A percentile compares a stretch with the other conserved stretches of the same genome.
phyloP scores from a whole-genome alignment of 2,797 vertebrate species.

The Loris lydekkerianus region DNA sequence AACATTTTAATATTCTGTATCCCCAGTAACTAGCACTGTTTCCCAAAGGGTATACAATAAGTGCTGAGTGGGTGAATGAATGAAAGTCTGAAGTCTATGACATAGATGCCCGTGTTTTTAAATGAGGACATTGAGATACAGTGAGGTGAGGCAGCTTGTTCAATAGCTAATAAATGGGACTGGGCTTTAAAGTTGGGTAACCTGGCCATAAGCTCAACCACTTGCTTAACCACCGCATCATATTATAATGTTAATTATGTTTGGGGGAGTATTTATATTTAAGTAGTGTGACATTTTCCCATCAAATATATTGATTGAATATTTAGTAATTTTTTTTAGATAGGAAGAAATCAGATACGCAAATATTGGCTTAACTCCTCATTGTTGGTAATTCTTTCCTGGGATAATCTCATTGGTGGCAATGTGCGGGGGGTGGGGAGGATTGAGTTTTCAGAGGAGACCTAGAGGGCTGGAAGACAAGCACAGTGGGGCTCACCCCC shows the following conservation, averaged over 20 bases:
- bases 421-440: too few relatives aligned
- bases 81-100: neutral
- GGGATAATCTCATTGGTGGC: neutral
- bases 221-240: neutral
- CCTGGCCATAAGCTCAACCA: neutral
- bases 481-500: neutral
- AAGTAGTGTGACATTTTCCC: neutral
- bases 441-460: neutral
- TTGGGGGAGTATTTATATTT: neutral
- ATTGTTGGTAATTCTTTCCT: neutral
- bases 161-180: neutral
- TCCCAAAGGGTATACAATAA: neutral
- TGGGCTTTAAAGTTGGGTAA: neutral
- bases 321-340: conserved; percentile 44
- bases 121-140: neutral
- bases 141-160: neutral
- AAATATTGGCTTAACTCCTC: conserved; percentile 8
- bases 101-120: neutral
- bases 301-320: neutral
- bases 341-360: neutral
- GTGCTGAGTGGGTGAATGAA: neutral
- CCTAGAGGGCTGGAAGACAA: rapidly evolving
- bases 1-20: neutral
- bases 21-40: neutral
- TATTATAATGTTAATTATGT: neutral